Evolutionary conservation across 2,113 vertebrate genomes (phyloP), one percentile per base, ranked within the genome.

Genomic region (Galemys pyrenaicus): DNA sequence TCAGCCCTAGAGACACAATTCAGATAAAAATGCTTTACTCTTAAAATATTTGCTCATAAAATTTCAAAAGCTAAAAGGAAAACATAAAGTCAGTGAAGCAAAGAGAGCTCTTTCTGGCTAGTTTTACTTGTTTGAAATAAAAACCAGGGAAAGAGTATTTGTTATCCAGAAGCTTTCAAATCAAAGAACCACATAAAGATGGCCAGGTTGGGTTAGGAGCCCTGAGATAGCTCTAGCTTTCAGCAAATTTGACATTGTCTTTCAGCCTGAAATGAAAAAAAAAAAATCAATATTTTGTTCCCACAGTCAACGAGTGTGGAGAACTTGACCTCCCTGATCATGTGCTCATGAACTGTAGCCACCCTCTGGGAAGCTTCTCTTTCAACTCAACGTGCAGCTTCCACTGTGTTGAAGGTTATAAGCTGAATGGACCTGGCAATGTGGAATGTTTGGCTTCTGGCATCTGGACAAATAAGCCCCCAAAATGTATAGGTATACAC

Each of bases 341-440:
- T 0, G 96, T 97, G 1, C 4, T 51, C 12, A 83, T 97, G 73
- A 15, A 8, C 96, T 99, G 99, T 97, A 97, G 89, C 32, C 98
- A 98, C 60, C 95, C 95, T 4, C 97, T 98, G 0, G 90, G 87
- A 64, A 87, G 30, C 44, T 98, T 98, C 95, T 98, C 98, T 67
- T 99, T 98, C 84, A 97, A 96, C 46, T 98, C 98, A 54, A 97
- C 56, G 73, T 99, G 99, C 70, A 68, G 19, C 7, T 99, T 99
- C 22, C 73, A 41, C 64, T 99, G 99, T 44, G 41, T 39, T 0
- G 70, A 97, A 2, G 98, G 99, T 28, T 98, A 98, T 70, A 28
- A 2, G 0, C 44, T 99, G 79, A 75, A 94, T 0, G 98, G 99
- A 0, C 67, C 94, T 0, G 90, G 67, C 39, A 46, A 24, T 0